Base-by-base conservation (phyloP, 2,888 invertebrate genomes). In the Trichopria drosophilae region DNA sequence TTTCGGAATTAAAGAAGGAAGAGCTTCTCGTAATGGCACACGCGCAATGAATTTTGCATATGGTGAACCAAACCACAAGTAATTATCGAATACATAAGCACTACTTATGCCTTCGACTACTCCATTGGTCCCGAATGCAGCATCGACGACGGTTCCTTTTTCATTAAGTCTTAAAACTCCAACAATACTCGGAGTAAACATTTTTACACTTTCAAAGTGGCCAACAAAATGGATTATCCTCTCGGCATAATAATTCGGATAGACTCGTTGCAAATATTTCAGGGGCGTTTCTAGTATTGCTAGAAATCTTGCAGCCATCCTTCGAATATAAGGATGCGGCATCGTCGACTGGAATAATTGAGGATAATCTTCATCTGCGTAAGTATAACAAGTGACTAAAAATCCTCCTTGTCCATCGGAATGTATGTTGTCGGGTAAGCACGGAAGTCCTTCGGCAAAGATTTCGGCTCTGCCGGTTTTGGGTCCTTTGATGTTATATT, bases 381-480 rank as follows among this genome's bases (percentile, higher is more conserved):
- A 72, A 0, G 75, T 51, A 52, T 86, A 77, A 9, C 90, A 68
- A 1, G 82, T 79, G 2, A 87, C 82, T 59, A 88, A 79, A 59
- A 88, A 77, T 15, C 89, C 88, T 4, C 85, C 86, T 13, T 81
- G 80, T 55, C 86, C 84, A 15, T 76, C 76, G 1, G 70, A 65
- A 35, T 78, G 69, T 23, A 86, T 77, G 65, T 86, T 86, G 68
- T 86, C 85, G 1, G 84, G 84, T 2, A 63, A 53, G 73, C 85
- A 92, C 68, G 92, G 91, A 53, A 93, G 76, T 28, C 90, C 89
- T 62, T 92, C 87, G 4, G 86, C 77, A 66, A 96, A 93, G 2
- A 89, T 78, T 70, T 94, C 93, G 3, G 80, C 76, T 57, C 82
- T 79, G n/a, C 93, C 94, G 61, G 84, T 83, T 63, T 90, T 90